Base-by-base conservation (phyloP, 2,797 vertebrate genomes). In the Jordanella pulchra region DNA sequence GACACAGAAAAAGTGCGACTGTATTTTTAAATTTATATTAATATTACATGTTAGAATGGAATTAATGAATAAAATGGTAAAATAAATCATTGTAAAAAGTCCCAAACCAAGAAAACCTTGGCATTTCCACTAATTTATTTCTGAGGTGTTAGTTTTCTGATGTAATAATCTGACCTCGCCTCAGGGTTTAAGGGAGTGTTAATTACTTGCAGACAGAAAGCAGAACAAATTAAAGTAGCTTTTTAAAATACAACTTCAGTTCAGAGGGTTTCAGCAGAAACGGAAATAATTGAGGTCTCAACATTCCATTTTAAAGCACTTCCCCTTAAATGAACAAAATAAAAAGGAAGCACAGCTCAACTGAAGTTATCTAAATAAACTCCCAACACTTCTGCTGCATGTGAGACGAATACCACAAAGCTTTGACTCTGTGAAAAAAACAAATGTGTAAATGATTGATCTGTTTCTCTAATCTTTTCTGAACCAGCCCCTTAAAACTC, bases 201-300 rank as follows among this genome's bases (percentile, higher is more conserved):
- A 73, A 73, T 73, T 65, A 66, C 51, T 66, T 39, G 28, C 39
- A 32, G 27, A 64, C 35, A 56, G 28, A 35, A 61, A 55, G 32
- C 27, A 48, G 21, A 66, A 39, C 30, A 58, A 66, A 65, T 73
- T 56, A 73, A 73, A 73, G 28, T 11, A 18, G 39, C 65, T 72
- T 56, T 48, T 56, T 25, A 63, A 44, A 66, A 66, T 12, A 32
- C 27, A 27, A 56, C 71, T 66, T 44, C 18, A 35, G 71, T 45
- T 58, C 42, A 56, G 42, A 67, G 30, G 28, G 66, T n/a, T 50
- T 63, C 10, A 50, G 39, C 47, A 63, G 2, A 39, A 71, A 53
- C 45, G 39, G 18, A 63, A 39, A 35, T 71, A 71, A 63, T 71
- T 63, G 47, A 63, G 69, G 69, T 71, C 69, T 51, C 61, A 51